Percentiles rank a stretch among this genome's conserved stretches.
phyloP scores from a whole-genome alignment of 2,113 vertebrate genomes.

The Stegastes partitus region DNA sequence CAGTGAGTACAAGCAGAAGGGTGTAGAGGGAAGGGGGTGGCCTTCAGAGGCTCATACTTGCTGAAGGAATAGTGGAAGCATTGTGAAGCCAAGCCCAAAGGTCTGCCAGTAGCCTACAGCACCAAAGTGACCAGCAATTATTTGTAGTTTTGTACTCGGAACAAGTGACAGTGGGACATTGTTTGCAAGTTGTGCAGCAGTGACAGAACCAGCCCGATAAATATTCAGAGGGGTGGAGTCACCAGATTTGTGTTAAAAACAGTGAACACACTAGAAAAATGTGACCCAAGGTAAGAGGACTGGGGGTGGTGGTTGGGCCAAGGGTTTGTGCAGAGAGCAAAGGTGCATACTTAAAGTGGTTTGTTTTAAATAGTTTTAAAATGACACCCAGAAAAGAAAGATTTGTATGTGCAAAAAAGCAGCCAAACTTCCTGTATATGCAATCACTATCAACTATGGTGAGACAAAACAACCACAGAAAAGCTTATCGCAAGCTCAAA shows the following conservation, averaged over 20 bases:
- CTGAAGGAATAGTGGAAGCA: constrained; percentile 37
- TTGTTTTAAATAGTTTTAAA: background rate
- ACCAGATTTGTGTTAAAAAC: background rate
- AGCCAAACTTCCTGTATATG: constrained; percentile 85
- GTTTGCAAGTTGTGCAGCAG: constrained; percentile 39
- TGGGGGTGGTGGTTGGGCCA: constrained; percentile 42
- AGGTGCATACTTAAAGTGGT: background rate
- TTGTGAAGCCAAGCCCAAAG: constrained; percentile 41
- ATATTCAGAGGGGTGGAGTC: constrained; percentile 13
- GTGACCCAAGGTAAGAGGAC: constrained; percentile 48
- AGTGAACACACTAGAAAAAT: constrained; percentile 36
- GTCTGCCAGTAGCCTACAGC: constrained; percentile 26
- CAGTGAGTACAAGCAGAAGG: constrained; percentile 69
- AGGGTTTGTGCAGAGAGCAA: constrained; percentile 70
- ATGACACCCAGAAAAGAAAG: constrained; percentile 39
- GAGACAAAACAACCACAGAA: constrained; percentile 42
- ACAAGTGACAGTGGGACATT: constrained; percentile 27
- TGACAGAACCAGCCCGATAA: constrained; percentile 9
- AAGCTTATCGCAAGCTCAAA: constrained; percentile 38
- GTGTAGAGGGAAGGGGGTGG: background rate
- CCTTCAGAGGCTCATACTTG: constrained; percentile 24
- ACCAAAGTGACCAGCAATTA: constrained; percentile 25
- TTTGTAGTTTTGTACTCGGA: constrained; percentile 28
- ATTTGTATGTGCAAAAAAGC: constrained; percentile 56
- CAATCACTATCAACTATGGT: constrained; percentile 73